Conservation (phyloP, 1,140 invertebrate species). For the Piezodorus guildinii region DNA sequence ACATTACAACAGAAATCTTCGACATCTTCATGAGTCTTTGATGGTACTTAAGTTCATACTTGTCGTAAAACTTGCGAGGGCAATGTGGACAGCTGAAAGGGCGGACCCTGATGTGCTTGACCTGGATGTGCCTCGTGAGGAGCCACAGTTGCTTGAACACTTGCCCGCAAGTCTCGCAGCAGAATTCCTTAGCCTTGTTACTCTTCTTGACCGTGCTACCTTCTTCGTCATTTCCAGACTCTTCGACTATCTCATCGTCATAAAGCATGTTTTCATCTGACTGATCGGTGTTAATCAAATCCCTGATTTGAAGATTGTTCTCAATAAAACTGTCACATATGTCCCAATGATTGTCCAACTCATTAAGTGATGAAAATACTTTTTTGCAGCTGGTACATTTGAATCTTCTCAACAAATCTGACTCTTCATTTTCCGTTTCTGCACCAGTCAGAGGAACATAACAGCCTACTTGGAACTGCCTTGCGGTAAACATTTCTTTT, state of each 20-base stretch:
- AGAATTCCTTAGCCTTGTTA: conserved; percentile 3
- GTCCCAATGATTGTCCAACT: conserved; percentile 12
- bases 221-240: conserved; percentile 8
- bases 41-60: conserved; percentile 11
- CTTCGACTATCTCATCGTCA: conserved; percentile 2
- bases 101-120: neutral
- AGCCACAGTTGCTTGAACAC: conserved; percentile 9
- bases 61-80: conserved; percentile 13
- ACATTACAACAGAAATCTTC: conserved; percentile 17
- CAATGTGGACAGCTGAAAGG: conserved; percentile 9
- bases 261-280: conserved; percentile 3
- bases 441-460: neutral
- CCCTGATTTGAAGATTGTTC: neutral
- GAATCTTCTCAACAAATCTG: conserved; percentile 11
- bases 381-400: conserved; percentile 12
- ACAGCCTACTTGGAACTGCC: conserved; percentile 12
- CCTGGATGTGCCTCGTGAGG: conserved; percentile 6
- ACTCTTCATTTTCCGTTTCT: neutral
- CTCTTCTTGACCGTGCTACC: neutral
- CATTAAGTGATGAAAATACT: neutral
- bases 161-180: conserved; percentile 11
- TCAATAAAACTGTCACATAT: neutral
- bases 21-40: conserved; percentile 2
- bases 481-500: neutral
- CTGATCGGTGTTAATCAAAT: neutral